A percentile compares a stretch with the other conserved stretches of the same genome.
phyloP scores from a whole-genome alignment of 2,113 vertebrate genomes.

The Eptesicus fuscus region DNA sequence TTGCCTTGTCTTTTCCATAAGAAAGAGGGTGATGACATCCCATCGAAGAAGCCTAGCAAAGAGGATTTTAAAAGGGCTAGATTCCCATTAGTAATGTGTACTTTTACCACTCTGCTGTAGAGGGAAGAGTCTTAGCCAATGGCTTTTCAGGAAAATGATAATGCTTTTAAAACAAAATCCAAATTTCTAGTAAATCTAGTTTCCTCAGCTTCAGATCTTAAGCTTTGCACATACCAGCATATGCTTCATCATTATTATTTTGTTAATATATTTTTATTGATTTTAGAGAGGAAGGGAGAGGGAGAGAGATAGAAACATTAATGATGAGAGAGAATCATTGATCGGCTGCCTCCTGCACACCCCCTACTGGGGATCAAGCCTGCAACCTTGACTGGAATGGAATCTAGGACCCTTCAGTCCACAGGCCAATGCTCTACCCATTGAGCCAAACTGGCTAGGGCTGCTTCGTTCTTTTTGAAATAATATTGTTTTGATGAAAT shows the following conservation, averaged over 20 bases:
- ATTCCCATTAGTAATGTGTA: neutral
- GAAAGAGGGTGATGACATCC: neutral
- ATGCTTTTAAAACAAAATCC: neutral
- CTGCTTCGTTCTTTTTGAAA: constrained; percentile 38
- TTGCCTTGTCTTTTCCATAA: constrained; percentile 9
- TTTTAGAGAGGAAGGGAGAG: no score
- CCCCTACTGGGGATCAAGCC: no score
- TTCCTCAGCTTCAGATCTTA: neutral
- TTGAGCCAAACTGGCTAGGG: no score
- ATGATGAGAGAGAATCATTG: no score
- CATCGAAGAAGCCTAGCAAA: neutral
- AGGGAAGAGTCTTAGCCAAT: neutral
- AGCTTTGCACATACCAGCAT: neutral
- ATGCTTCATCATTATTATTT: neutral
- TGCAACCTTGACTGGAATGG: no score
- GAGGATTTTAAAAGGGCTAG: constrained; percentile 27
- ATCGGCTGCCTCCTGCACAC: no score
- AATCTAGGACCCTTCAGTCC: no score
- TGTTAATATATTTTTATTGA: no score
- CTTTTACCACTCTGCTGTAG: neutral
- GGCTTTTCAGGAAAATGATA: constrained; percentile 18
- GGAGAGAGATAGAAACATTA: no score
- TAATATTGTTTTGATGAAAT: neutral
- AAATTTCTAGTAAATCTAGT: neutral
- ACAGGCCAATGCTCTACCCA: no score